Evolutionary conservation across 2,888 invertebrate genomes (phyloP), one percentile per base, ranked within the genome.

Genomic region (Nephrocerus scutellatus): DNA sequence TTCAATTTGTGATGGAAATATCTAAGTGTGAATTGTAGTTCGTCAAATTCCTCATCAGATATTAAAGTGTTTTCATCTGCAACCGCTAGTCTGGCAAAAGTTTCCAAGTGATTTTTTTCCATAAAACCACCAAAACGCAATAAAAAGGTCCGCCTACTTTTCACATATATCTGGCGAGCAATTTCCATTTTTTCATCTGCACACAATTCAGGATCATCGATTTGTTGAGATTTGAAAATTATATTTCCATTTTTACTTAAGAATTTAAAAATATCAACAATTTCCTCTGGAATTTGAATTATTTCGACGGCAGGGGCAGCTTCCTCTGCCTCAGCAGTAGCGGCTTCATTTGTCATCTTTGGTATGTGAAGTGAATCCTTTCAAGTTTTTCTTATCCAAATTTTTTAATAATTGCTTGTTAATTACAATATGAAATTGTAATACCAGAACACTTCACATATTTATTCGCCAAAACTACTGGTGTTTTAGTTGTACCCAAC

Each of bases 221-320:
- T 72, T 65, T 88, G 89, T 59, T 91, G 85, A 56, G 82, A 86
- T 70, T 84, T 87, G 54, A 91, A 88, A 46, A 78, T 74, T 26
- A 67, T 63, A 20, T 51, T 51, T 1, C 35, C 7, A 45, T 65
- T 64, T 10, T 43, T 43, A 1, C 62, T 56, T 4, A 66, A 45
- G 40, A 53, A 53, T 42, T 59, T 52, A 29, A 63, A 59, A 25
- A 66, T 55, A 14, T 57, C 51, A 13, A 52, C 23, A 4, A 62
- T 48, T 34, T 55, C 50, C 2, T 33, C n/a, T 1, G 55, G 57
- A 5, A 55, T 21, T 10, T 8, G 20, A 16, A 12, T 21, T n/a
- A 10, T 9, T 10, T n/a, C 9, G 25, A 36, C 42, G 4, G 38
- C 28, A 15, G 33, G 7, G 8, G 29, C 36, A 5, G 22, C 18